A percentile compares a stretch with the other conserved stretches of the same genome.
These are phyloP conservation scores for Carcinoscorpius rotundicauda DNA, from an alignment of 1,140 invertebrate species.

Conservation along the genomic window DNA sequence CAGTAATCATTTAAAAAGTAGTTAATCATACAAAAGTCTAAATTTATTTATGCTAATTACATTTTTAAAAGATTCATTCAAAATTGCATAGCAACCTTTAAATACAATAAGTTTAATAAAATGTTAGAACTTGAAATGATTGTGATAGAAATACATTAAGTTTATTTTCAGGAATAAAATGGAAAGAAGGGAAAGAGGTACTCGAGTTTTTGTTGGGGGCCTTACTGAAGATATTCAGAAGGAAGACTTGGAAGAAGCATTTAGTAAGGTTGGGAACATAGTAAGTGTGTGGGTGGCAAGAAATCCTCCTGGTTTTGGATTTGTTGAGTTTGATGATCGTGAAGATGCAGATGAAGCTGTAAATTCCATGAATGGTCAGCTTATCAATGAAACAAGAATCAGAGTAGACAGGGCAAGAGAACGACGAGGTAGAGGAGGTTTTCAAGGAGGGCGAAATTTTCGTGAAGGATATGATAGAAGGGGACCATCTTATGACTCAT, in stretches of 20 bases:
- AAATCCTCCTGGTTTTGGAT: constrained; percentile 46
- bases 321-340: constrained; percentile 47
- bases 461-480: no score
- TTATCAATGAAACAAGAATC: constrained; percentile 22
- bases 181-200: not conserved
- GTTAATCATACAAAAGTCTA: no score
- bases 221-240: constrained; percentile 21
- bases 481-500: no score
- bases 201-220: constrained; percentile 27
- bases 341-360: constrained; percentile 46
- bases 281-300: constrained; percentile 47
- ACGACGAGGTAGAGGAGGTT: constrained; percentile 14
- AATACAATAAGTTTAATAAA: no score
- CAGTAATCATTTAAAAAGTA: no score
- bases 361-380: constrained; percentile 38
- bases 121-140: no score
- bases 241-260: constrained; percentile 36
- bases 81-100: no score
- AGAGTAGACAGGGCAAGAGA: constrained; percentile 24
- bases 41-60: no score
- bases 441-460: constrained; percentile 11
- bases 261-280: constrained; percentile 42
- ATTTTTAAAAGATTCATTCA: no score
- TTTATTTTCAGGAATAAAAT: no score
- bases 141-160: no score